These are phyloP conservation scores for Dendrocincla tyrannina DNA, from an alignment of 2,797 vertebrate species.

Conservation along the genomic window DNA sequence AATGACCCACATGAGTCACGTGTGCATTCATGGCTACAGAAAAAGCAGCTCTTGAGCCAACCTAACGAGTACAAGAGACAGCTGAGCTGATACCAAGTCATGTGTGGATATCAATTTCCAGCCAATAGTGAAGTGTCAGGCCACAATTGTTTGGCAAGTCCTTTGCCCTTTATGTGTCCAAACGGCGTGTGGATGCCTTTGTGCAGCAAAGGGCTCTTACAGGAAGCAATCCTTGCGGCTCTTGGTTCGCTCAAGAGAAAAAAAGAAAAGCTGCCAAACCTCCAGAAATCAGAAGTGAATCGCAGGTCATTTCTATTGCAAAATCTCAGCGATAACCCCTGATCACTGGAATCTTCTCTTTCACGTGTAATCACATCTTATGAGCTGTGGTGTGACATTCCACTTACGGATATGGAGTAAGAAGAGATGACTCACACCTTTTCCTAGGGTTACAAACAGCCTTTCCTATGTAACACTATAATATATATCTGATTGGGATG, in stretches of 20 bases:
- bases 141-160: conserved; percentile 60
- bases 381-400: conserved; percentile 48
- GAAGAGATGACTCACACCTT: conserved; percentile 29
- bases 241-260: too few relatives aligned
- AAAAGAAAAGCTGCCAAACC: not conserved
- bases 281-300: conserved; percentile 42
- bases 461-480: not conserved
- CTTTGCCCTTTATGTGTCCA: conserved; percentile 60
- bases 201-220: not conserved
- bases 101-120: conserved; percentile 22
- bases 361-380: conserved; percentile 2
- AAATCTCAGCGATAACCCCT: not conserved
- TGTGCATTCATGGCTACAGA: not conserved
- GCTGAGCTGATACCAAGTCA: conserved; percentile 13
- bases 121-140: conserved; percentile 44
- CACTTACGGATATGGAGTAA: not conserved
- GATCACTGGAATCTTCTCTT: not conserved
- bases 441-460: not conserved
- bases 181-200: not conserved
- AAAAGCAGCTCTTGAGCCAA: conserved; percentile 38
- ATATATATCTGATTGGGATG: conserved; percentile 33
- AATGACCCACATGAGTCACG: not conserved
- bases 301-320: conserved; percentile 37
- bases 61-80: not conserved
- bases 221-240: not conserved